phyloP scores from a whole-genome alignment of 2,113 vertebrate species.

The Python bivittatus region DNA sequence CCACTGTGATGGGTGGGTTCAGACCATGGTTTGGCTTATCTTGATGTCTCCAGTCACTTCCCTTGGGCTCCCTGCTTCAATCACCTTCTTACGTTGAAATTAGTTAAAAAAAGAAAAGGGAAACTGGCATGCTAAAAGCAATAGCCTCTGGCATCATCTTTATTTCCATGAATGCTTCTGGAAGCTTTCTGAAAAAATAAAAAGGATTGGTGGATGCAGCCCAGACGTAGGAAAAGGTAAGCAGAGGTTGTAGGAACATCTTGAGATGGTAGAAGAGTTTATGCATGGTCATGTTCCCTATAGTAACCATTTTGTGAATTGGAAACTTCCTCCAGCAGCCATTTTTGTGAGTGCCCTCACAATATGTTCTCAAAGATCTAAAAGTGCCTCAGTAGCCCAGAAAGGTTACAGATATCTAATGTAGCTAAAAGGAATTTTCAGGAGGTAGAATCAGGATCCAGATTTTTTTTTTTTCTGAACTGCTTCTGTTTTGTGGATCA shows the following conservation, averaged over 20 bases:
- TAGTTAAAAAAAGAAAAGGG: neutral
- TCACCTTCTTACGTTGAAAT: neutral
- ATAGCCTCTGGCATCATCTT: neutral
- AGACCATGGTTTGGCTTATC: neutral
- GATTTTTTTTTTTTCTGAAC: neutral
- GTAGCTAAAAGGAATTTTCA: neutral
- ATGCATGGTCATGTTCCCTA: neutral
- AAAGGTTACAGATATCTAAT: neutral
- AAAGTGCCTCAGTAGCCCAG: neutral
- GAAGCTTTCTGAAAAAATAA: neutral
- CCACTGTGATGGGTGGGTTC: neutral
- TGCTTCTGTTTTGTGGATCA: neutral
- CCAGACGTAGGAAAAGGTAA: neutral
- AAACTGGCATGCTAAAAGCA: neutral
- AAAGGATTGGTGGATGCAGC: neutral
- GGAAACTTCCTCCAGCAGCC: neutral
- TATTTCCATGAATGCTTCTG: neutral
- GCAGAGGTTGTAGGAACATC: neutral
- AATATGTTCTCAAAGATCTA: neutral
- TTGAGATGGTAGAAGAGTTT: neutral
- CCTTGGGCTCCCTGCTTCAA: neutral
- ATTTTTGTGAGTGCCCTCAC: neutral
- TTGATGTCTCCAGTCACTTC: neutral
- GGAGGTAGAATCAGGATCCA: neutral
- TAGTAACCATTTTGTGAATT: neutral